Evolutionary conservation across 2,797 vertebrate genomes (phyloP).

Genomic region (Cossypha dichroa): DNA sequence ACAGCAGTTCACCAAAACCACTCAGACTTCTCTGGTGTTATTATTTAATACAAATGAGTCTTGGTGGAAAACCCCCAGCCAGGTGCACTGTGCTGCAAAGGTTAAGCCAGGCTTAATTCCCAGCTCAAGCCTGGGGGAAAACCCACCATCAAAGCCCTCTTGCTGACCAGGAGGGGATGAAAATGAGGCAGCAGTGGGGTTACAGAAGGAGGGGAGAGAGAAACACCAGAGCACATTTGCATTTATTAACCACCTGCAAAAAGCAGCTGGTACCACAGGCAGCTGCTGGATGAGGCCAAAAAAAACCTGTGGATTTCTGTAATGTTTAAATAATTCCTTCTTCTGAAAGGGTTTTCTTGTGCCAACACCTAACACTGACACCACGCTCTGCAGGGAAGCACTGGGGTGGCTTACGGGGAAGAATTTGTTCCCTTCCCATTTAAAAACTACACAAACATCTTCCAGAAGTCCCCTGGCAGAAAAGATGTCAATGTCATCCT

Average conservation of each 20-base stretch:
- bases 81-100: neutral
- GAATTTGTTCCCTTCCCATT: neutral
- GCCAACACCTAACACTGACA: neutral
- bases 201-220: neutral
- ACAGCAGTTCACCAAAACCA: neutral
- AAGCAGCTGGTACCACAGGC: neutral
- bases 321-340: neutral
- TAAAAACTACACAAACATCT: neutral
- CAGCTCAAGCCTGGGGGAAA: neutral
- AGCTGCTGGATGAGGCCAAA: neutral
- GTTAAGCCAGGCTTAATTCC: constrained; percentile 8
- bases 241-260: constrained; percentile 28
- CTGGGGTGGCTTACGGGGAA: neutral
- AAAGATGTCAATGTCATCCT: neutral
- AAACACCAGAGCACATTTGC: neutral
- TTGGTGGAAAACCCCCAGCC: neutral
- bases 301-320: neutral
- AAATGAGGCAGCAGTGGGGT: neutral
- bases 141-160: neutral
- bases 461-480: neutral
- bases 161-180: neutral
- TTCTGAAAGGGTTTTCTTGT: neutral
- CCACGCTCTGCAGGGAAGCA: neutral
- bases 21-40: neutral
- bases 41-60: neutral